Conservation (phyloP, 23 tunicate genomes). For the Aplidium turbinatum region DNA sequence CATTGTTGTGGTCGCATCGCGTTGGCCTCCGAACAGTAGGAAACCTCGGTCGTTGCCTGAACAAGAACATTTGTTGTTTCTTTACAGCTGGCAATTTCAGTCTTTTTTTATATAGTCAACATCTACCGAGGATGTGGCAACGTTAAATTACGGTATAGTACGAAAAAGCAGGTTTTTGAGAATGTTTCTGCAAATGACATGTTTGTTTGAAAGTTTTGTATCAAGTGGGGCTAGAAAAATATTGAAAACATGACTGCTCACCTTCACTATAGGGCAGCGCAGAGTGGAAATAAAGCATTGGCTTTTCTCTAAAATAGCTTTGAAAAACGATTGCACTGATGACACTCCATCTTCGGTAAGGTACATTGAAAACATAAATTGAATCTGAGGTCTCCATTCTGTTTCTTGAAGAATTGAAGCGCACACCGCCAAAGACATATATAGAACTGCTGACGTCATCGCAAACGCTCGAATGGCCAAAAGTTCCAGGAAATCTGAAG, state of each 20-base stretch:
- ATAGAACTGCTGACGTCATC: conserved; percentile 20
- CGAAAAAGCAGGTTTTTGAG: no score
- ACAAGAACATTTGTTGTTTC: no score
- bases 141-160: no score
- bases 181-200: no score
- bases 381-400: no score
- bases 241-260: not conserved
- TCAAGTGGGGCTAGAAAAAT: not conserved
- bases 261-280: conserved; percentile 28
- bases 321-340: no score
- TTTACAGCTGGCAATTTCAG: no score
- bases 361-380: conserved; percentile 6
- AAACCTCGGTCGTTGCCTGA: conserved; percentile 44
- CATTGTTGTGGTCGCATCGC: not conserved
- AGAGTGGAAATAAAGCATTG: conserved; percentile 38
- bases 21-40: conserved; percentile 51
- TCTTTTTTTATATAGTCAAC: no score
- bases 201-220: no score
- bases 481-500: conserved; percentile 10
- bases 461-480: conserved; percentile 44
- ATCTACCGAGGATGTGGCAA: no score
- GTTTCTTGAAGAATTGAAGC: not conserved
- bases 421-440: conserved; percentile 43
- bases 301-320: no score
- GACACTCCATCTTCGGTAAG: not conserved